Base-by-base conservation (phyloP, 2,888 invertebrate genomes). In the Andrena haemorrhoa region DNA sequence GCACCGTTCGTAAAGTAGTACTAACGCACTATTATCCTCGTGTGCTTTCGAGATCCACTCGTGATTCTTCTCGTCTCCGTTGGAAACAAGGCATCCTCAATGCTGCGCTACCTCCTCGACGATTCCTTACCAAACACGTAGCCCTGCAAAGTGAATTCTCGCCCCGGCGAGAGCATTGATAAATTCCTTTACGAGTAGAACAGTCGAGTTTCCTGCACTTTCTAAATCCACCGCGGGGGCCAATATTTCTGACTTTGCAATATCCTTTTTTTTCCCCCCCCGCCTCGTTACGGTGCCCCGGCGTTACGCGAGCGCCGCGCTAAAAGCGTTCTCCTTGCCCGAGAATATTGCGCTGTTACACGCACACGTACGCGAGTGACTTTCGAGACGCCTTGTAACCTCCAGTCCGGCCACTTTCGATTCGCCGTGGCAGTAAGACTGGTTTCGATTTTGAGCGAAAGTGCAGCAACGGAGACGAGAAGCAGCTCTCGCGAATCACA, bases 1-100 rank as follows among this genome's bases (percentile, higher is more conserved):
- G 93, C 93, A 92, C 87, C 56, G 90, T 88, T 86, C 91, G 90
- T 79, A 77, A 75, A 61, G 71, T 79, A 92, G 90, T 89, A 92
- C 92, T 92, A 92, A 91, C 89, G 86, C 85, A 88, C 87, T 75
- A 72, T 85, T 78, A 71, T 76, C 74, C 74, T 77, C 77, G 26
- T 70, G 73, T 86, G 79, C 65, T 33, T 10, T 73, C 60, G 61
- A 76, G 12, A 31, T 58, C 56, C 61, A 29, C 35, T 26, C 61
- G 12, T 78, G 71, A 76, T 16, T 35, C 69, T 69, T 64, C 60
- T 68, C 85, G 80, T 83, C 65, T 69, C 68, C 33, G 51, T 51
- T 51, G 51, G 20, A 51, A 51, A 51, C 20, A 20, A 51, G 51
- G 41, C 16, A 41, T 41, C 41, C 41, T 16, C 16, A 0, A 5